phyloP scores from a whole-genome alignment of 2,797 vertebrate species.

The Erethizon dorsatum region DNA sequence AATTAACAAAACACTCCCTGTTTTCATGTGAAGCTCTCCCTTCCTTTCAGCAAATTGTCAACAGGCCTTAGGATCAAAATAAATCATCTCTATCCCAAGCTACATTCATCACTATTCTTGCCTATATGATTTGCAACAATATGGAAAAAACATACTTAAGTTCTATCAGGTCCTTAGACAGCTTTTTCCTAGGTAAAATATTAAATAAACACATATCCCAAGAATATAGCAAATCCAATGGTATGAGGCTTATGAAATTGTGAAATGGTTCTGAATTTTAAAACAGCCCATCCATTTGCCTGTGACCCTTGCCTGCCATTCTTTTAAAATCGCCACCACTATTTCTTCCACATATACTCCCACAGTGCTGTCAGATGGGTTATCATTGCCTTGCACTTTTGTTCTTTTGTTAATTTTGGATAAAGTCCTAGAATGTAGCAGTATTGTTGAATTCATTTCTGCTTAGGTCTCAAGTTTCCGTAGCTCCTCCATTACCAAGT shows the following conservation, averaged over 20 bases:
- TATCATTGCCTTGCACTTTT: slow-evolving; percentile 86
- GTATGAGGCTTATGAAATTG: slow-evolving; percentile 79
- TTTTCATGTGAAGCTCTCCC: not conserved
- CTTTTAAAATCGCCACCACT: slow-evolving; percentile 64
- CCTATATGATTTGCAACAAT: slow-evolving; percentile 14
- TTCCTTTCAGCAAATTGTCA: slow-evolving; percentile 46
- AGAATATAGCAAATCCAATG: slow-evolving; percentile 66
- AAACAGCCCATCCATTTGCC: slow-evolving; percentile 64
- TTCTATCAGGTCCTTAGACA: slow-evolving; percentile 31
- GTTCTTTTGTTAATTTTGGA: slow-evolving; percentile 87
- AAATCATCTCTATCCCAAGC: not conserved
- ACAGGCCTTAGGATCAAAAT: not conserved
- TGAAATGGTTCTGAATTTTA: slow-evolving; percentile 67
- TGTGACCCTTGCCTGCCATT: slow-evolving; percentile 74
- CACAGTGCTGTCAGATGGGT: slow-evolving; percentile 62
- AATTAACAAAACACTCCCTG: not conserved
- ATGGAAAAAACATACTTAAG: slow-evolving; percentile 30
- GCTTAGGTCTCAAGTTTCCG: slow-evolving; percentile 88
- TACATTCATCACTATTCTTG: not conserved
- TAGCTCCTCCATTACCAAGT: slow-evolving; percentile 86
- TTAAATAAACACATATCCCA: slow-evolving; percentile 32
- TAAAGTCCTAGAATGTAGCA: slow-evolving; percentile 80
- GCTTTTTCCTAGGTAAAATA: slow-evolving; percentile 72
- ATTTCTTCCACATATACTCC: slow-evolving; percentile 4
- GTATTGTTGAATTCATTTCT: slow-evolving; percentile 88